phyloP scores from a whole-genome alignment of 2,113 vertebrate genomes.

The Lycaon pictus region DNA sequence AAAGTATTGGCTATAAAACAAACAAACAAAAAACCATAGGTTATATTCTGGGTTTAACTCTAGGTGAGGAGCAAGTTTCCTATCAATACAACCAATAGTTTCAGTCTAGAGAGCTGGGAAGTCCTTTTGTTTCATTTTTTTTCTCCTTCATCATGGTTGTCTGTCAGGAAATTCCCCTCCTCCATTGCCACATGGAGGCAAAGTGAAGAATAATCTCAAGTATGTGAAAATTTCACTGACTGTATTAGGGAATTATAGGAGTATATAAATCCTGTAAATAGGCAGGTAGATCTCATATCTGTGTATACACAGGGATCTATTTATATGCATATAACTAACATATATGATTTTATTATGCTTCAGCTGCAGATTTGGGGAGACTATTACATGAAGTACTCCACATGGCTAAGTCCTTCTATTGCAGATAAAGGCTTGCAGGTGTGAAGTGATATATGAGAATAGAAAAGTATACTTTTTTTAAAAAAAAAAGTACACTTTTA shows the following conservation, averaged over 20 bases:
- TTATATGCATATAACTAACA: background rate
- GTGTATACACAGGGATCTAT: background rate
- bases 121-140: background rate
- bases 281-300: background rate
- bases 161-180: background rate
- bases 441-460: background rate
- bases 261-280: background rate
- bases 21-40: background rate
- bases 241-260: background rate
- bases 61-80: background rate
- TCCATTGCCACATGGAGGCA: background rate
- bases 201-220: background rate
- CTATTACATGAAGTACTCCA: background rate
- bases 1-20: too few species aligned
- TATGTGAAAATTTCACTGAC: background rate
- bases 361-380: background rate
- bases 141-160: background rate
- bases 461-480: background rate
- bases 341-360: background rate
- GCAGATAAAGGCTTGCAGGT: background rate
- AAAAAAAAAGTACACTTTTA: background rate
- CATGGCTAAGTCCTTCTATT: background rate
- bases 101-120: background rate
- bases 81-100: background rate
- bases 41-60: background rate